A percentile compares a stretch with the other conserved stretches of the same genome.
phyloP scores from a whole-genome alignment of 2,888 invertebrate species.

The Pegoplata infirma region DNA sequence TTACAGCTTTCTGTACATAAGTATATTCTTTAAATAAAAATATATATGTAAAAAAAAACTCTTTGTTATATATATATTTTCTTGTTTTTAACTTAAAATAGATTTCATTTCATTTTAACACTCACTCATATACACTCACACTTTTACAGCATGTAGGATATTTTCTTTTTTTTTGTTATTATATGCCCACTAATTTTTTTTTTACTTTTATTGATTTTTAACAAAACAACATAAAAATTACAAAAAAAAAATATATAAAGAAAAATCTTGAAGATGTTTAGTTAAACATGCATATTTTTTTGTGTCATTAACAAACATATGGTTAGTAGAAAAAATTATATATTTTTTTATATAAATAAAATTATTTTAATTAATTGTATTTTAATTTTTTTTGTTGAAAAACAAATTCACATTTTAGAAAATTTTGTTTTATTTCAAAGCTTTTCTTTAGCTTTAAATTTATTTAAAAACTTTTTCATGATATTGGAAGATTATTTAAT shows the following conservation, averaged over 20 bases:
- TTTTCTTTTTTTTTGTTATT: conserved; percentile 43
- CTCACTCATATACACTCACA: conserved; percentile 42
- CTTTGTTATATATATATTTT: conserved; percentile 26
- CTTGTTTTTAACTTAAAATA: conserved; percentile 42
- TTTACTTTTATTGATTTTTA: conserved; percentile 63
- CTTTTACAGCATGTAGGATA: conserved; percentile 47
- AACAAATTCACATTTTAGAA: neutral
- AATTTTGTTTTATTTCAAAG: neutral
- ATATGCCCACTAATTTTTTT: conserved; percentile 54
- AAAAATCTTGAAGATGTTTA: neutral
- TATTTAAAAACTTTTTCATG: too few species aligned
- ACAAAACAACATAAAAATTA: conserved; percentile 50
- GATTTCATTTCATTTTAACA: conserved; percentile 53
- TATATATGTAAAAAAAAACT: neutral
- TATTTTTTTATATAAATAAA: neutral
- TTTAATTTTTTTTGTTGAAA: neutral
- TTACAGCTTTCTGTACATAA: conserved; percentile 9
- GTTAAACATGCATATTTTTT: neutral
- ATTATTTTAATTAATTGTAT: too few species aligned
- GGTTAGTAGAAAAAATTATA: neutral
- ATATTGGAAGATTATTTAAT: neutral
- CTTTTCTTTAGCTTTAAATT: neutral
- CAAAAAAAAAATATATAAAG: neutral
- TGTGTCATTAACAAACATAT: conserved; percentile 6
- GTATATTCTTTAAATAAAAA: conserved; percentile 6